Conservation (phyloP, 2,113 vertebrate genomes). For the Carassius gibelio region DNA sequence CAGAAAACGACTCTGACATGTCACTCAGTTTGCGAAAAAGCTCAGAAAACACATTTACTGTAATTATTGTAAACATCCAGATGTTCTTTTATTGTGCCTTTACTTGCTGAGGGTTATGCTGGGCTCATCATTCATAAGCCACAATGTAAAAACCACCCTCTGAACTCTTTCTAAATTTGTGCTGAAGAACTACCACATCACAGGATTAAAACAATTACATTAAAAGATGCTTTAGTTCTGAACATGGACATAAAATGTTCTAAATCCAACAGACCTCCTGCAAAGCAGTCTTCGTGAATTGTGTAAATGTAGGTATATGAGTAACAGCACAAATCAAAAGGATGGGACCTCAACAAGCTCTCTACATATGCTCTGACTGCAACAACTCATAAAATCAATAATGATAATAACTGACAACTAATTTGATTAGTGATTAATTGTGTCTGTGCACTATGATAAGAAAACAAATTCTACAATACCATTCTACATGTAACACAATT, state of each 20-base stretch:
- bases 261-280: background rate
- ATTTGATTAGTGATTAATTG: background rate
- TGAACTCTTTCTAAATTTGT: background rate
- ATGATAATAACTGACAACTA: background rate
- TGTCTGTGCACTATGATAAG: background rate
- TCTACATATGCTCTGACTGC: background rate
- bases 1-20: background rate
- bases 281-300: background rate
- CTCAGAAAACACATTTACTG: background rate
- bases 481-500: background rate
- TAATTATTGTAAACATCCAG: conserved; percentile 53
- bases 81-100: background rate
- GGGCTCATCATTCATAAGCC: background rate
- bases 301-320: background rate
- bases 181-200: background rate
- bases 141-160: background rate
- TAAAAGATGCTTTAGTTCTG: background rate
- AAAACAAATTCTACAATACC: background rate
- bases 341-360: background rate
- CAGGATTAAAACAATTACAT: background rate
- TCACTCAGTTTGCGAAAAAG: background rate
- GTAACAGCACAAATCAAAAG: background rate
- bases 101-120: background rate
- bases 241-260: background rate
- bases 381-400: background rate